Percentiles rank a stretch among this genome's conserved stretches.
Conservation (phyloP, 92 coral and sea anemone genomes). For the Pocillopora meandrina region DNA sequence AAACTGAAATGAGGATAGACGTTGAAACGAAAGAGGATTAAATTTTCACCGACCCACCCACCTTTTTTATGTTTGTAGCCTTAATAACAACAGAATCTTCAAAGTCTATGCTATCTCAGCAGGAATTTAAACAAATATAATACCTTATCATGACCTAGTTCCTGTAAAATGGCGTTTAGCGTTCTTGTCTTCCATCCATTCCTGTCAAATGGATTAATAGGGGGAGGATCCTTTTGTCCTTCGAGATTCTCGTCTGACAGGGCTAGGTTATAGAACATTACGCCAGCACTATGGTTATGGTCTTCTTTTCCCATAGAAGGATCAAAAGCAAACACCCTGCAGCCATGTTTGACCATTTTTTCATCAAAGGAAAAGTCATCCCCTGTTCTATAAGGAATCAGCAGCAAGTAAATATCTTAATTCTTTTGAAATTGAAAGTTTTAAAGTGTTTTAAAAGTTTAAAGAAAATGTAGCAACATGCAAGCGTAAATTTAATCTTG, state of each 20-base stretch:
- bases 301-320: conserved; percentile 79
- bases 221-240: conserved; percentile 30
- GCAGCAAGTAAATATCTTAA: not conserved
- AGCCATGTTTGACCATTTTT: conserved; percentile 76
- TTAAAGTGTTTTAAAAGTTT: too few species aligned
- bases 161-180: conserved; percentile 58
- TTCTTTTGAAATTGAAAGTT: not conserved
- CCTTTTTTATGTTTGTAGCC: too few species aligned
- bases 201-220: conserved; percentile 10
- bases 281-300: conserved; percentile 66
- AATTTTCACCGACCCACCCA: too few species aligned
- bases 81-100: too few species aligned
- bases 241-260: conserved; percentile 74
- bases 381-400: conserved; percentile 55
- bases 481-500: too few species aligned
- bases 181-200: conserved; percentile 79
- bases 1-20: too few species aligned
- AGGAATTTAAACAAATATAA: not conserved
- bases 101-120: too few species aligned
- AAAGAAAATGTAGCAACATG: too few species aligned
- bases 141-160: conserved; percentile 78
- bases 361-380: conserved; percentile 95
- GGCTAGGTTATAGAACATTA: conserved; percentile 73
- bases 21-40: too few species aligned
- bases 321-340: conserved; percentile 88